These are phyloP conservation scores for Phocoena sinus DNA, from an alignment of 2,113 vertebrate genomes.

Conservation along the genomic window DNA sequence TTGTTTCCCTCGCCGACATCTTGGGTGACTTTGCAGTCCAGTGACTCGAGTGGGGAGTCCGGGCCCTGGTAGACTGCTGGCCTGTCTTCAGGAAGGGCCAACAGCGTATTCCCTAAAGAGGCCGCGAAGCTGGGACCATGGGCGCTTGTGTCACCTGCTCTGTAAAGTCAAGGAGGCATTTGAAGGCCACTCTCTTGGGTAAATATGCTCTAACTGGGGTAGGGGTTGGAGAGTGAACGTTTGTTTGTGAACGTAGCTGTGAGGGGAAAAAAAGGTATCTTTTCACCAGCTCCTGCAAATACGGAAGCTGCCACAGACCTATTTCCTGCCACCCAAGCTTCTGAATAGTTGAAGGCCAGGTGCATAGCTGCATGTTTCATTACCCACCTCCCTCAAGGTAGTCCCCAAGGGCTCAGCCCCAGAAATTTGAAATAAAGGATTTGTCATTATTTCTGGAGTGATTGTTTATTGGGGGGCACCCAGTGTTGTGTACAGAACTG, in stretches of 20 bases:
- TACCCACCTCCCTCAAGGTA: background rate
- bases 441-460: slow-evolving; percentile 30
- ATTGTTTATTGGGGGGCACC: background rate
- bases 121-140: background rate
- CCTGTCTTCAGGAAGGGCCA: background rate
- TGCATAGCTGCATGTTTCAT: background rate
- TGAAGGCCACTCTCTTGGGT: background rate
- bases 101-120: background rate
- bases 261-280: background rate
- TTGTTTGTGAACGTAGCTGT: slow-evolving; percentile 31
- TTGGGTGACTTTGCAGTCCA: background rate
- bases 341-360: slow-evolving; percentile 21
- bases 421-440: slow-evolving; percentile 1
- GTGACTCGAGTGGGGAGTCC: background rate
- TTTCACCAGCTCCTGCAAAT: slow-evolving; percentile 31
- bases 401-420: background rate
- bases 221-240: background rate
- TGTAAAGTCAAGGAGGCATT: background rate
- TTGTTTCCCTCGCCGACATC: background rate
- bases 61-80: too few species aligned
- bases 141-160: background rate
- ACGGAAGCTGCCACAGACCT: background rate
- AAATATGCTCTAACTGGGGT: background rate
- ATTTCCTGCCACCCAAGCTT: slow-evolving; percentile 12
- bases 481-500: background rate